Percentiles rank a stretch among this genome's conserved stretches.
Evolutionary conservation across 2,113 vertebrate species (phyloP).

Genomic region (Eonycteris spelaea): DNA sequence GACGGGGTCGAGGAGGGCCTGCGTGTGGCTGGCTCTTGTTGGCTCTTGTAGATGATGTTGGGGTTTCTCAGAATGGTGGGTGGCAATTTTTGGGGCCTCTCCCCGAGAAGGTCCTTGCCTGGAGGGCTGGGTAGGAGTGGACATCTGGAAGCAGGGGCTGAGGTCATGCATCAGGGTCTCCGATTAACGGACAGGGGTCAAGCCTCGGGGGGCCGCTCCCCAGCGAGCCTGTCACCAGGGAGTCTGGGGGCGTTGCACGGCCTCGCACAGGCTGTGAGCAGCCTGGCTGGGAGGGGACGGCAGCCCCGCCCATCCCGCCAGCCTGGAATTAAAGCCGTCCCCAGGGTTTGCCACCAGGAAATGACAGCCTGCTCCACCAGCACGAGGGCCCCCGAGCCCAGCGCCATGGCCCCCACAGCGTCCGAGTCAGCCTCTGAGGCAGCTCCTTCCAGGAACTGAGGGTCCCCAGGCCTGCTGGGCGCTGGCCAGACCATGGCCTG

Average conservation of each 20-base stretch:
- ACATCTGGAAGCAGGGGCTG: neutral
- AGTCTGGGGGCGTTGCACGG: too few relatives aligned
- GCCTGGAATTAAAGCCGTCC: conserved; percentile 23
- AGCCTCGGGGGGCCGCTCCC: neutral
- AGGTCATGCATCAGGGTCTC: conserved; percentile 29
- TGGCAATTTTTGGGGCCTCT: neutral
- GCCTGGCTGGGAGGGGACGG: conserved; percentile 10
- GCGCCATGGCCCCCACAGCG: neutral
- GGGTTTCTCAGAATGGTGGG: conserved; percentile 24
- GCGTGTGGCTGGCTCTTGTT: neutral
- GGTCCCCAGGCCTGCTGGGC: neutral
- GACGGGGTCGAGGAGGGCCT: neutral
- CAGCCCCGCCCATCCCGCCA: neutral
- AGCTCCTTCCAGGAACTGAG: conserved; percentile 21
- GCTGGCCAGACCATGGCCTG: neutral
- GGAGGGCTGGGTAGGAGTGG: neutral
- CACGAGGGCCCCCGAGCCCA: neutral
- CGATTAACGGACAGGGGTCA: conserved; percentile 22
- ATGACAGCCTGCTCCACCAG: conserved; percentile 36
- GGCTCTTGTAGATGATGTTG: conserved; percentile 51
- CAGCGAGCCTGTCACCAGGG: conserved; percentile 46
- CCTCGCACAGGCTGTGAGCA: neutral
- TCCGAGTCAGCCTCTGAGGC: conserved; percentile 1
- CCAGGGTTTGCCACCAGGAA: conserved; percentile 56
- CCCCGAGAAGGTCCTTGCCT: conserved; percentile 8